Conservation (phyloP, 1,140 invertebrate species). For the Drosophila setifemur region DNA sequence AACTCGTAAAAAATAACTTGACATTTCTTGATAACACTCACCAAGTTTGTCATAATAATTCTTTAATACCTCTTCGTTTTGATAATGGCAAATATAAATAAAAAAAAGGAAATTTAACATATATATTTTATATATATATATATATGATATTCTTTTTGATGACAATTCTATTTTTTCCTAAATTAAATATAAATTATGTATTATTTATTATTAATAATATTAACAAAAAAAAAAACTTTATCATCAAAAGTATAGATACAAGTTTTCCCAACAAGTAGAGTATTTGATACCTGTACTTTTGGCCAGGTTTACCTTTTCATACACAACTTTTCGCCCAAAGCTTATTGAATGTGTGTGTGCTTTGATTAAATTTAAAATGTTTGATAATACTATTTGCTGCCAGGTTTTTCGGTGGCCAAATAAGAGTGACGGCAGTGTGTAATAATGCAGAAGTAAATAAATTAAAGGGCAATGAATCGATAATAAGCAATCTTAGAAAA, state of each 20-base stretch:
- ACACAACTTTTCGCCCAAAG: conserved; percentile 49
- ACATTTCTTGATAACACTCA: too few relatives aligned
- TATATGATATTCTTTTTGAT: too few relatives aligned
- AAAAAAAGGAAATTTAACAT: too few relatives aligned
- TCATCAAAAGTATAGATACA: neutral
- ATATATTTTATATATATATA: too few relatives aligned
- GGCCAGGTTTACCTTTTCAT: conserved; percentile 15
- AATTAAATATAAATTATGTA: too few relatives aligned
- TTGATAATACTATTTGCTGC: conserved; percentile 63
- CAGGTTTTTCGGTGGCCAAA: conserved; percentile 9
- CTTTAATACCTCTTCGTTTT: too few relatives aligned
- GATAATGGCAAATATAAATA: too few relatives aligned
- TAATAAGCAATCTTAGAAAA: too few relatives aligned
- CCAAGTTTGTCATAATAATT: too few relatives aligned
- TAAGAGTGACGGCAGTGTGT: conserved; percentile 1
- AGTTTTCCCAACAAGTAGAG: neutral
- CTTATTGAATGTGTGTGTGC: conserved; percentile 50
- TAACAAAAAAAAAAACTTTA: neutral
- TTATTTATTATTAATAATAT: too few relatives aligned
- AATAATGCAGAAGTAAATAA: conserved; percentile 47
- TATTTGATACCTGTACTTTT: conserved; percentile 1
- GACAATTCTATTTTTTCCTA: neutral
- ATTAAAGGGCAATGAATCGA: conserved; percentile 28
- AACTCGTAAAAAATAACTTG: too few relatives aligned
- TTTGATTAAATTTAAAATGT: conserved; percentile 78